A percentile compares a stretch with the other conserved stretches of the same genome.
phyloP scores from a whole-genome alignment of 2,113 vertebrate species.

The Pyxicephalus adspersus region DNA sequence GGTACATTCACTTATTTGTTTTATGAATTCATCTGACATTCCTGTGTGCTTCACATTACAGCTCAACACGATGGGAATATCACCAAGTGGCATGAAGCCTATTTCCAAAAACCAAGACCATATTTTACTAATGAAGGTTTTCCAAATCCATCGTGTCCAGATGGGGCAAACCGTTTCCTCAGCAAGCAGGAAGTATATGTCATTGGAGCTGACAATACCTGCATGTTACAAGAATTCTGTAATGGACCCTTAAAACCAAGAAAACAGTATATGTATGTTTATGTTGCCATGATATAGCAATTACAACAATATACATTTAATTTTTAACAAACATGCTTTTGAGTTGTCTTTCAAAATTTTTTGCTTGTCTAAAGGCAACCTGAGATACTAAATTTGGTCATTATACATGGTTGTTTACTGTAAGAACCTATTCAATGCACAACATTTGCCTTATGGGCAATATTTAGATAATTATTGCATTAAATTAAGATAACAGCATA shows the following conservation, averaged over 20 bases:
- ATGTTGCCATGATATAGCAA: background rate
- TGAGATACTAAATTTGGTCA: background rate
- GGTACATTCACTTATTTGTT: constrained; percentile 42
- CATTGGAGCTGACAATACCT: constrained; percentile 83
- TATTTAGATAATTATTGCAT: background rate
- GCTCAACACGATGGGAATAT: constrained; percentile 86
- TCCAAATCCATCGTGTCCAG: constrained; percentile 80
- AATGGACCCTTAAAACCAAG: constrained; percentile 93
- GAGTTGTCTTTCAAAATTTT: background rate
- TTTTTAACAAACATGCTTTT: background rate
- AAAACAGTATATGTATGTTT: constrained; percentile 90
- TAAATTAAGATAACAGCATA: too few species aligned
- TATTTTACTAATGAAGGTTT: constrained; percentile 93
- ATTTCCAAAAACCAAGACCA: constrained; percentile 80
- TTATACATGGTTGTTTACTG: background rate
- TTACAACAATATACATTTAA: too few species aligned
- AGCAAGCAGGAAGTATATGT: constrained; percentile 77
- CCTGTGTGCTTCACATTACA: constrained; percentile 61
- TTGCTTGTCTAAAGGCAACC: background rate
- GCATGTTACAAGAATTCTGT: constrained; percentile 80
- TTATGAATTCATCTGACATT: constrained; percentile 39
- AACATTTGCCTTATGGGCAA: background rate
- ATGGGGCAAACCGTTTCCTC: constrained; percentile 65
- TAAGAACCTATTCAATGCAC: background rate
- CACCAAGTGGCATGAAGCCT: constrained; percentile 91